Evolutionary conservation across 2,888 invertebrate species (phyloP).

Genomic region (Dolichopus griseipennis): DNA sequence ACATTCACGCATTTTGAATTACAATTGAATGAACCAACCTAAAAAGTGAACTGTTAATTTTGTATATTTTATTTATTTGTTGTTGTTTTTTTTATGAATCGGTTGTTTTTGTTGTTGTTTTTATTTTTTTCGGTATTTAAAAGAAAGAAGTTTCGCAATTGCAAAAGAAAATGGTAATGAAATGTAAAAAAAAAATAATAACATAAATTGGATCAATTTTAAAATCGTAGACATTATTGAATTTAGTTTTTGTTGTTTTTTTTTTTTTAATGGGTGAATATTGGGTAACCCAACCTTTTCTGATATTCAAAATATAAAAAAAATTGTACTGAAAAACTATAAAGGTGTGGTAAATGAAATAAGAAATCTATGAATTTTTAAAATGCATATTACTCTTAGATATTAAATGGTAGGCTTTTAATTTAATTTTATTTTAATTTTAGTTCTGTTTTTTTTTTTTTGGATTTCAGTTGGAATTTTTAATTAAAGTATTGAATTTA

Average conservation of each 20-base stretch:
- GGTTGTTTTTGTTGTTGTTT: too few species aligned
- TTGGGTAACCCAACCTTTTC: too few species aligned
- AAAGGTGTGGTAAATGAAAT: too few species aligned
- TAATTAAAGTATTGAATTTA: background rate
- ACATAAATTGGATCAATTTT: background rate
- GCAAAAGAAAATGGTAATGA: background rate
- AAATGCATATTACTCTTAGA: background rate
- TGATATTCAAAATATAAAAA: too few species aligned
- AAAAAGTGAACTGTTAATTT: background rate
- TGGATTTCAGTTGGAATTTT: background rate
- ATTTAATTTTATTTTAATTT: background rate
- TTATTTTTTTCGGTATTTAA: background rate
- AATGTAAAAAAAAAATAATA: background rate
- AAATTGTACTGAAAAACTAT: too few species aligned
- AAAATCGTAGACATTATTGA: background rate
- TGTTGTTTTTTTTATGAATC: too few species aligned
- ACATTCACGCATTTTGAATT: slow-evolving; percentile 6
- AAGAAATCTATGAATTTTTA: background rate
- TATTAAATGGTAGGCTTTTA: background rate
- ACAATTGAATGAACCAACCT: background rate
- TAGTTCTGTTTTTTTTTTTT: background rate
- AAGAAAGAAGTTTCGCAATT: slow-evolving; percentile 1
- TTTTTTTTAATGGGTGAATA: background rate
- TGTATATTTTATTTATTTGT: too few species aligned
- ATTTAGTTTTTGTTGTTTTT: background rate